These are phyloP conservation scores for Drosophila mulleri DNA, from an alignment of 2,888 invertebrate genomes.

Conservation along the genomic window DNA sequence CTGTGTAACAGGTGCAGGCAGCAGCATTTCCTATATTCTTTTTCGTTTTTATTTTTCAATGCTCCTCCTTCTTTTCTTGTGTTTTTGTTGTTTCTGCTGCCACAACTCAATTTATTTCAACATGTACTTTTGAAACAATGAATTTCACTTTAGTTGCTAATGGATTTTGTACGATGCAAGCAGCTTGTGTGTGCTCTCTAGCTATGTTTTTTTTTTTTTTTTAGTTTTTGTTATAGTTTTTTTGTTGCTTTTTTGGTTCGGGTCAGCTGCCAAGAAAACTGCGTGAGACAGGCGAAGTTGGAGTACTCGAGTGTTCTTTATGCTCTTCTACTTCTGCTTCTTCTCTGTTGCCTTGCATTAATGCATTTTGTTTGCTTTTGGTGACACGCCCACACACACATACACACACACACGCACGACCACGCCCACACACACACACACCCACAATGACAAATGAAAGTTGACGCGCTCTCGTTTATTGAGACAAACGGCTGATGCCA, in stretches of 20 bases:
- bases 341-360: slow-evolving; percentile 48
- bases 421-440: slow-evolving; percentile 13
- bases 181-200: slow-evolving; percentile 24
- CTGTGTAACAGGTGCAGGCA: slow-evolving; percentile 75
- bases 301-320: slow-evolving; percentile 35
- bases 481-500: slow-evolving; percentile 68
- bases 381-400: slow-evolving; percentile 25
- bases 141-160: slow-evolving; percentile 82
- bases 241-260: slow-evolving; percentile 26
- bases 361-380: slow-evolving; percentile 80
- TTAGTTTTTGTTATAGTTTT: slow-evolving; percentile 9
- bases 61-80: slow-evolving; percentile 2
- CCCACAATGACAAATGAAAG: slow-evolving; percentile 75
- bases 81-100: slow-evolving; percentile 63
- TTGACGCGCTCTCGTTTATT: slow-evolving; percentile 66
- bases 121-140: slow-evolving; percentile 82
- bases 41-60: neutral
- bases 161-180: slow-evolving; percentile 76
- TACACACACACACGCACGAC: too few relatives aligned
- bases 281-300: slow-evolving; percentile 59
- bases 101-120: slow-evolving; percentile 82
- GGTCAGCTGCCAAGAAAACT: slow-evolving; percentile 76
- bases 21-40: slow-evolving; percentile 32
- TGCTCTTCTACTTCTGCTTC: slow-evolving; percentile 9
- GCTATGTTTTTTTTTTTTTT: slow-evolving; percentile 26